Conservation (phyloP, 2,888 invertebrate species). For the Lamproptera curius region DNA sequence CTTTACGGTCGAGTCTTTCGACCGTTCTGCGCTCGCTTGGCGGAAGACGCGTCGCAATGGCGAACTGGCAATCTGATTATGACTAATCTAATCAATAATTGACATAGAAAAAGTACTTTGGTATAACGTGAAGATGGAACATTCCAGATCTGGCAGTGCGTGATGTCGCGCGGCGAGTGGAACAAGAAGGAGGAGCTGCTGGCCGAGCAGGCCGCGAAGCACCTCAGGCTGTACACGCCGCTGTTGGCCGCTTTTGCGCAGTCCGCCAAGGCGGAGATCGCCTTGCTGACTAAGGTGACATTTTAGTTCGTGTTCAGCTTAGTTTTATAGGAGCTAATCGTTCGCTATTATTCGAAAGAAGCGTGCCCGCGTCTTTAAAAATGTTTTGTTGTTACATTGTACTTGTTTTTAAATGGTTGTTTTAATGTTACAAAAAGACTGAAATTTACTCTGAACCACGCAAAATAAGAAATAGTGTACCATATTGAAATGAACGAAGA, state of each 20-base stretch:
- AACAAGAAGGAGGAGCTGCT: conserved; percentile 98
- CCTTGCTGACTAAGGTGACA: conserved; percentile 86
- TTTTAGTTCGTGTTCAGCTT: too few species aligned
- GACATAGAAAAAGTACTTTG: neutral
- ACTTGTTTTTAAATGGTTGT: too few species aligned
- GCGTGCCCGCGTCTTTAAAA: too few species aligned
- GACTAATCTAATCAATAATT: neutral
- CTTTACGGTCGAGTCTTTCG: conserved; percentile 53
- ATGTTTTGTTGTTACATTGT: too few species aligned
- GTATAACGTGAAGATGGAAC: too few species aligned
- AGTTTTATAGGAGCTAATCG: too few species aligned
- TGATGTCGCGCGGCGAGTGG: conserved; percentile 98
- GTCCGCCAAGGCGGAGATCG: conserved; percentile 91
- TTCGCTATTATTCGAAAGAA: too few species aligned
- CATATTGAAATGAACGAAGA: too few species aligned
- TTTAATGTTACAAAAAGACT: too few species aligned
- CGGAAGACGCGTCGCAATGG: conserved; percentile 37
- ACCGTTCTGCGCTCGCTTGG: conserved; percentile 32
- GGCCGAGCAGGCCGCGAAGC: conserved; percentile 96
- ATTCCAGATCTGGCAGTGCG: conserved; percentile 91
- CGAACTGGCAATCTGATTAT: conserved; percentile 67
- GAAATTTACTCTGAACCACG: too few species aligned
- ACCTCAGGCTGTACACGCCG: conserved; percentile 90
- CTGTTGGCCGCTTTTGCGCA: conserved; percentile 92
- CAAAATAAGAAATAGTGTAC: too few species aligned